Conservation (phyloP, 2,113 vertebrate genomes). For the Anhinga rufa region DNA sequence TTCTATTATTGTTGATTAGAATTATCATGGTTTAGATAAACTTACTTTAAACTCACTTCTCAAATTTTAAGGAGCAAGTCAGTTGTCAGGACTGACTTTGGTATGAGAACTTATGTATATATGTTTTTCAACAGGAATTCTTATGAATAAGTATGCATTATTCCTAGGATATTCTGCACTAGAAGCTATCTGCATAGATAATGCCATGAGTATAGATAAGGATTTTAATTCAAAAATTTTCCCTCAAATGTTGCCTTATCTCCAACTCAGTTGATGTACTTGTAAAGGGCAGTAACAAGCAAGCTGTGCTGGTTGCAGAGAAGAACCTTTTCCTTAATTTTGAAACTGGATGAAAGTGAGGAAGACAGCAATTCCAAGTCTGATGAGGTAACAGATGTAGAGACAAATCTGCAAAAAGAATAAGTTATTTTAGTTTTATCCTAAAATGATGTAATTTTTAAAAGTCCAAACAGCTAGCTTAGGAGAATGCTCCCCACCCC, state of each 20-base stretch:
- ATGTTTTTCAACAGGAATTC: neutral
- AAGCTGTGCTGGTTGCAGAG: conserved; percentile 8
- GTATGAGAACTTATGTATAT: neutral
- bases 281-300: neutral
- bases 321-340: conserved; percentile 8
- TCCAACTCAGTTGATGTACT: neutral
- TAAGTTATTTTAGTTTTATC: neutral
- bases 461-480: neutral
- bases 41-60: neutral
- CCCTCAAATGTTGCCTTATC: neutral
- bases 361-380: neutral
- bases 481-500: neutral
- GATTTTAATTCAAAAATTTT: neutral
- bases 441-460: neutral
- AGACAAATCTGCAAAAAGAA: neutral
- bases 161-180: neutral
- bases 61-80: neutral
- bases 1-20: neutral
- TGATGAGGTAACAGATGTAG: conserved; percentile 23
- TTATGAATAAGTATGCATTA: neutral
- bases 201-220: neutral
- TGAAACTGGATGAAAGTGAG: neutral
- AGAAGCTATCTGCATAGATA: neutral
- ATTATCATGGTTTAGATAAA: neutral
- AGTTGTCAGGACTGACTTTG: neutral